These are phyloP conservation scores for Aselliscus stoliczkanus DNA, from an alignment of 2,797 vertebrate genomes.

Conservation along the genomic window DNA sequence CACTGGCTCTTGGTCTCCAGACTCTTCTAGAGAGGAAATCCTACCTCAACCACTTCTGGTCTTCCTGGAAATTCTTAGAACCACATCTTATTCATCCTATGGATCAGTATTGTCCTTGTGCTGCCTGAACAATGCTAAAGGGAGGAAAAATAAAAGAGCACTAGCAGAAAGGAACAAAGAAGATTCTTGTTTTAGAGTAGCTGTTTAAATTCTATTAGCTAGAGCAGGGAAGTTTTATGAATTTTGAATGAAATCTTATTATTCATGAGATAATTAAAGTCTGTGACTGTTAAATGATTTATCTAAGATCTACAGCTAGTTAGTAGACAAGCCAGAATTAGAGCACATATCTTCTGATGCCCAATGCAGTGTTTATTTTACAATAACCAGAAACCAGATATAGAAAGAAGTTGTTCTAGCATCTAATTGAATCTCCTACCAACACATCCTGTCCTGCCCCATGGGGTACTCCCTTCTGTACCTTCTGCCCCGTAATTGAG, in stretches of 20 bases:
- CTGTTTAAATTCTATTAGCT: not conserved
- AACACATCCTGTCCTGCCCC: not conserved
- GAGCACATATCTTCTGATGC: not conserved
- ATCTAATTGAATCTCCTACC: not conserved
- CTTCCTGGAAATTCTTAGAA: not conserved
- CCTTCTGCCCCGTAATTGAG: not conserved
- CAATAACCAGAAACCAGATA: not conserved
- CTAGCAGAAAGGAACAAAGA: not conserved
- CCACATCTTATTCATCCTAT: not conserved
- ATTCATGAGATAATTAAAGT: not conserved
- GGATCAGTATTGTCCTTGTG: not conserved
- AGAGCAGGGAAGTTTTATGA: not conserved
- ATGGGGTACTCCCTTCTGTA: not conserved
- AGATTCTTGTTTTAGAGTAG: not conserved
- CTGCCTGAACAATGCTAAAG: not conserved
- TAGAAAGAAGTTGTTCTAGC: not conserved
- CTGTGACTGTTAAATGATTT: not conserved
- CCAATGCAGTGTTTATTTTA: not conserved
- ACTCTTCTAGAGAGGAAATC: not conserved
- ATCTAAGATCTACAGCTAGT: not conserved
- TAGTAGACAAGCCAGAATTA: not conserved
- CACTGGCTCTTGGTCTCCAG: not conserved
- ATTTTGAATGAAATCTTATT: constrained; percentile 1
- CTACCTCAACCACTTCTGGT: not conserved
- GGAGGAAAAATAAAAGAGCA: not conserved